These are phyloP conservation scores for Nilaparvata lugens DNA, from an alignment of 1,140 invertebrate genomes.

Conservation along the genomic window DNA sequence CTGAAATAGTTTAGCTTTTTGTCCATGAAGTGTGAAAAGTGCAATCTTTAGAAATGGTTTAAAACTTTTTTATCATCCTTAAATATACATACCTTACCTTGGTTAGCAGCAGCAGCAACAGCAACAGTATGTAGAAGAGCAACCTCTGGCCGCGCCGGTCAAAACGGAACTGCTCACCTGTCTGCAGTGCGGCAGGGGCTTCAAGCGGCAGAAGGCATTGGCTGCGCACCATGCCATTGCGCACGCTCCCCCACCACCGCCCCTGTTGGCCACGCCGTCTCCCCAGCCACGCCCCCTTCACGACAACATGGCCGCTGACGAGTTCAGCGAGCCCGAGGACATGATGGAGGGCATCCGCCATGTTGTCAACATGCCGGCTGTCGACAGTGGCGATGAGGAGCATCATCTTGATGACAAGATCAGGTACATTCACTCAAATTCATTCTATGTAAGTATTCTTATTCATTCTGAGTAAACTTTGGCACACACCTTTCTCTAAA, in stretches of 20 bases:
- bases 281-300: constrained; percentile 37
- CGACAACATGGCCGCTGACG: constrained; percentile 43
- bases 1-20: too few relatives aligned
- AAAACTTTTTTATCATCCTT: too few relatives aligned
- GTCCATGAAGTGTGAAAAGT: too few relatives aligned
- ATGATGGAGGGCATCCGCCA: constrained; percentile 70
- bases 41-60: too few relatives aligned
- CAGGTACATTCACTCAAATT: constrained; percentile 20
- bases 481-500: too few relatives aligned
- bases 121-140: neutral
- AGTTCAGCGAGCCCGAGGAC: constrained; percentile 74
- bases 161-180: constrained; percentile 25
- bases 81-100: too few relatives aligned
- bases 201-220: constrained; percentile 52
- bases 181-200: constrained; percentile 50
- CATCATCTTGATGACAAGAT: constrained; percentile 20
- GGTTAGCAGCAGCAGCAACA: too few relatives aligned
- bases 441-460: too few relatives aligned
- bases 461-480: too few relatives aligned
- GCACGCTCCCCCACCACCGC: too few relatives aligned
- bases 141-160: neutral
- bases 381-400: constrained; percentile 27
- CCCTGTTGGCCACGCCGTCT: too few relatives aligned
- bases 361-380: constrained; percentile 38
- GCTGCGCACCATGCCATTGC: constrained; percentile 49